Base-by-base conservation (phyloP, 2,888 invertebrate genomes). In the Lycophotia porphyrea region DNA sequence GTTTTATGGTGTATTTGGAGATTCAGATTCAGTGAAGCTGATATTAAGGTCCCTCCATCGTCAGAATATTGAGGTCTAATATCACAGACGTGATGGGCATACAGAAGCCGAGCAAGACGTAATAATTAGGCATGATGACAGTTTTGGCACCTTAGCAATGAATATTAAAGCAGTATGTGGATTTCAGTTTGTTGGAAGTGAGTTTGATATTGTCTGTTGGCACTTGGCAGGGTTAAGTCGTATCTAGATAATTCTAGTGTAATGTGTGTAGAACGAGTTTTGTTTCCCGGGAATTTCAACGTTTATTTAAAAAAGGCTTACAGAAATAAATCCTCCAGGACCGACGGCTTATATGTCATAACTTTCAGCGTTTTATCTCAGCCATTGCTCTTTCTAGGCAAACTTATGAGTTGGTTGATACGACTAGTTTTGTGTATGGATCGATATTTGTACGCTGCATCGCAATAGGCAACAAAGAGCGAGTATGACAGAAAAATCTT, bases 61-160 rank as follows among this genome's bases (percentile, higher is more conserved):
- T 49, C 39, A 49, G 44, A 61, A 78, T 52, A 83, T 74, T 76
- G 67, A 42, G 34, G 47, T 31, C 24, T 76, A 73, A 77, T 69
- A 69, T 42, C 11, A 60, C 8, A 75, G 31, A 73, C 49, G 72
- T 76, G 78, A 49, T 27, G 34, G 18, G 66, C 61, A 64, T 74
- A 52, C 71, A 24, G 49, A 61, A 65, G 44, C n/a, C 15, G 21
- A 24, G 36, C 27, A 18, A 76, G 52, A 71, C 47, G 63, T 69
- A 24, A 69, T 71, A 70, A 74, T 86, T 81, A 75, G 81, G 60
- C 13, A 64, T 2, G 34, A 71, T 71, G 49, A 71, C 74, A 73
- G 72, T 78, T 72, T 58, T 58, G 34, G 60, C 39, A 24, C 9
- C 58, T 13, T 47, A 68, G 34, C 27, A 66, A 68, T 74, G 76